Evolutionary conservation across 2,113 vertebrate species (phyloP).

Genomic region (Sarotherodon lohbergeri): DNA sequence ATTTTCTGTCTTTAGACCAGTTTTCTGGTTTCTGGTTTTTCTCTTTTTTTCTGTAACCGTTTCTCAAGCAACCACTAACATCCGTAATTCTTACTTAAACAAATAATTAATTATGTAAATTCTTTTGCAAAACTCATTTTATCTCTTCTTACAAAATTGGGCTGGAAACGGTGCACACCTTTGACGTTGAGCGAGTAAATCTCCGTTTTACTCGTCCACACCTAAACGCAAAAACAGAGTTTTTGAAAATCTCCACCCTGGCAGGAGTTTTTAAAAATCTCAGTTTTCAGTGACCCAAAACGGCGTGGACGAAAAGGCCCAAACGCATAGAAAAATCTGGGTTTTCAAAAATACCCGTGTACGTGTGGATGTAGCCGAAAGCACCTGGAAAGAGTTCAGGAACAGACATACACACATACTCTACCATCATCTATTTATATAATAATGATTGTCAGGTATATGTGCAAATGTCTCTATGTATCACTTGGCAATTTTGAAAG

Average conservation of each 20-base stretch:
- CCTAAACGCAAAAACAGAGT: neutral
- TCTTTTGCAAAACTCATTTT: neutral
- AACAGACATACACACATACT: fast-evolving
- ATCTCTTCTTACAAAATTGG: fast-evolving
- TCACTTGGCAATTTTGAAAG: fast-evolving
- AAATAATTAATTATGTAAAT: neutral
- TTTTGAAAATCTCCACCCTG: neutral
- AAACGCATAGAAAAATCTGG: neutral
- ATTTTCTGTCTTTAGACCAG: neutral
- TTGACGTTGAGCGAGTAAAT: neutral
- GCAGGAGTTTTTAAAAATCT: neutral
- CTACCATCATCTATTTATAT: neutral
- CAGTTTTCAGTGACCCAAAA: neutral
- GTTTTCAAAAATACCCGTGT: fast-evolving
- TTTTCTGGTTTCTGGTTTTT: neutral
- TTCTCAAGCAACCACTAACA: neutral
- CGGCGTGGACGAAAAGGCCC: fast-evolving
- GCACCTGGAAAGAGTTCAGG: neutral
- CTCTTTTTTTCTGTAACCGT: neutral
- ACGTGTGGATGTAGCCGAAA: neutral
- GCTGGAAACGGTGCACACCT: neutral
- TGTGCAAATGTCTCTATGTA: fast-evolving
- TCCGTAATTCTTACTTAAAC: neutral
- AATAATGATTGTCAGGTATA: fast-evolving
- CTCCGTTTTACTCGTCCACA: neutral